Evolutionary conservation across 92 coral and sea anemone genomes (phyloP).

Genomic region (Parazoanthus atlanticus): DNA sequence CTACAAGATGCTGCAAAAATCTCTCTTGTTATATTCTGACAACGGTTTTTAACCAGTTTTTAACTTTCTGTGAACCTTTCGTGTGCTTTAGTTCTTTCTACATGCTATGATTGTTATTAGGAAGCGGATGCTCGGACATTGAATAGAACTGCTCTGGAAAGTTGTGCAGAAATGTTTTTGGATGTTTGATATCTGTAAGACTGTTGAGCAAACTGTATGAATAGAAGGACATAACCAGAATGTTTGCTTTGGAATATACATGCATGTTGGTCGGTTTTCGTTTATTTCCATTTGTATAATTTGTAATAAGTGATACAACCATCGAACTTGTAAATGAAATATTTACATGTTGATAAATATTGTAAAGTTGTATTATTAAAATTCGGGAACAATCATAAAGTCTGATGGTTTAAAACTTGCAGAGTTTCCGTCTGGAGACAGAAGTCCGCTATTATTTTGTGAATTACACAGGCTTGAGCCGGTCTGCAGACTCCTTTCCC

Average conservation of each 20-base stretch:
- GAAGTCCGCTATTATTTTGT: constrained; percentile 21
- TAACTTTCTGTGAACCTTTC: background rate
- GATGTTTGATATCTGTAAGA: no score
- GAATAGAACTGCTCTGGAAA: background rate
- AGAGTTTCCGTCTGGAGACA: constrained; percentile 17
- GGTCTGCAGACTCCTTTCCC: constrained; percentile 34
- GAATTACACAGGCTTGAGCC: constrained; percentile 18
- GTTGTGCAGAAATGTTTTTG: background rate
- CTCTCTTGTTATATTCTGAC: no score
- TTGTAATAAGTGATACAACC: background rate
- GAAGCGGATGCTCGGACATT: no score
- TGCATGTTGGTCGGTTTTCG: background rate
- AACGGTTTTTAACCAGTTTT: background rate
- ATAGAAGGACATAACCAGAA: background rate
- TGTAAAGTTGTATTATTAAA: background rate
- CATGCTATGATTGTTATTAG: background rate
- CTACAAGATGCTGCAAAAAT: background rate
- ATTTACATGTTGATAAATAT: background rate
- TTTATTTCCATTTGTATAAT: background rate
- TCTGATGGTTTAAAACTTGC: constrained; percentile 35
- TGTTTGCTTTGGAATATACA: background rate
- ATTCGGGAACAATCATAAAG: constrained; percentile 13
- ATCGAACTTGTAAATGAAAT: background rate
- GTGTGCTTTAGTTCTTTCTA: background rate
- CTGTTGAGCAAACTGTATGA: background rate